These are phyloP conservation scores for Nudaria mundana DNA, from an alignment of 2,888 invertebrate species.

Conservation along the genomic window DNA sequence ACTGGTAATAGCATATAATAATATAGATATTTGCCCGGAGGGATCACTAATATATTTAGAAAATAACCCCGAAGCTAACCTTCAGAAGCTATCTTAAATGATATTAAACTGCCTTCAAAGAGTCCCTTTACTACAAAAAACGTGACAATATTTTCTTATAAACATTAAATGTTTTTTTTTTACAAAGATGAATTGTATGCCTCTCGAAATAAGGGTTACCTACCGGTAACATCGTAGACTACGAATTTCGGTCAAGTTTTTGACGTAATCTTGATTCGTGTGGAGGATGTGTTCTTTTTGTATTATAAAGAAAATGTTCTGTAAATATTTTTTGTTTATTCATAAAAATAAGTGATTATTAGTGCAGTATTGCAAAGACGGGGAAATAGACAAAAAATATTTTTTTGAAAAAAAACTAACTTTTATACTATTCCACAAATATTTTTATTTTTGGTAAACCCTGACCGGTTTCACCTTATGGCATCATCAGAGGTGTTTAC, in stretches of 20 bases:
- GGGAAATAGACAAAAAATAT: constrained; percentile 6
- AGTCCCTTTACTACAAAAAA: constrained; percentile 40
- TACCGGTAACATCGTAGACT: background rate
- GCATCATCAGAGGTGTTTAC: too few species aligned
- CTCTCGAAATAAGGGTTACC: rapidly evolving
- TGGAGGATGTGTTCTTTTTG: constrained; percentile 28
- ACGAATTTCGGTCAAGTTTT: background rate
- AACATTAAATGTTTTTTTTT: too few species aligned
- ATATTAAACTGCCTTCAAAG: constrained; percentile 47
- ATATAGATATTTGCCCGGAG: too few species aligned
- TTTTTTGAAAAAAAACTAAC: background rate
- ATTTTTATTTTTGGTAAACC: too few species aligned
- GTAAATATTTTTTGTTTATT: too few species aligned
- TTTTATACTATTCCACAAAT: too few species aligned
- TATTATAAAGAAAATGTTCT: constrained; percentile 25
- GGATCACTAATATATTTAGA: too few species aligned
- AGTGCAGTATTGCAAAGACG: too few species aligned
- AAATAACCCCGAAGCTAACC: constrained; percentile 20
- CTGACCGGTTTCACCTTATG: too few species aligned
- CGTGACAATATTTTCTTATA: too few species aligned
- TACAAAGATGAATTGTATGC: constrained; percentile 8
- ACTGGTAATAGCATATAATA: too few species aligned
- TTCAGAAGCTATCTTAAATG: constrained; percentile 41
- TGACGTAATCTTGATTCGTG: constrained; percentile 43
- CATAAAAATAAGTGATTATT: too few species aligned